Base-by-base conservation (phyloP, 2,113 vertebrate genomes). In the Neodontobutis hainanensis region DNA sequence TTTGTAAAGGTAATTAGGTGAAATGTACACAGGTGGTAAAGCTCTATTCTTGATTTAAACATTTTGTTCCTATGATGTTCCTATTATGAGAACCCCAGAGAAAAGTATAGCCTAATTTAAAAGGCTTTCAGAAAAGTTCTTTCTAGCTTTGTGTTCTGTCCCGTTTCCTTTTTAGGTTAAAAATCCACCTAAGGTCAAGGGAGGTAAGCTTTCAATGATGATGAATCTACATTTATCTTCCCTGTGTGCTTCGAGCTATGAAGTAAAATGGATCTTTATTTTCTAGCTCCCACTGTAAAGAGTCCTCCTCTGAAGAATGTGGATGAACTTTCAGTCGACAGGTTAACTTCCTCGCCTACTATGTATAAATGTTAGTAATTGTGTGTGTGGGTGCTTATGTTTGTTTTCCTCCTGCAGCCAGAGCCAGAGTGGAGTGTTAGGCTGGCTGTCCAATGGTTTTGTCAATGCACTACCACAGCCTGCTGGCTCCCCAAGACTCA, bases 361-460 rank as follows among this genome's bases (percentile, higher is more conserved):
- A 44, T 52, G 12, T 8, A 11, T 9, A 1, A 15, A 0, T 3
- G 2, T 48, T 12, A 4, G 2, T 45, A 16, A 1, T 12, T 38
- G 0, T 14, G 11, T 50, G 9, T 57, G 35, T 60, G 45, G 10
- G 4, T 52, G 14, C 57, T 2, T 15, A 12, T 36, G n/a, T 66
- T 49, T 81, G 45, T 32, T 35, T 11, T 0, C 74, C 38, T 60
- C 32, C 50, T 51, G 1, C 78, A 89, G 85, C 40, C 90, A 88
- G 75, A 48, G 9, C n/a, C 90, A 87, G 70, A 46, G 59, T 45
- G 90, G 92, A 11, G 82, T 93, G 6, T 60, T 93, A 32, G 89
- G 86, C 59, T 93, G 93, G 93, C 51, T 93, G 59, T 91, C 93
- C 1, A 92, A 92, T 19, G 88, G 92, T 4, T 91, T 94, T 0